A percentile compares a stretch with the other conserved stretches of the same genome.
Conservation (phyloP, 2,888 invertebrate species). For the Torymus auratus region DNA sequence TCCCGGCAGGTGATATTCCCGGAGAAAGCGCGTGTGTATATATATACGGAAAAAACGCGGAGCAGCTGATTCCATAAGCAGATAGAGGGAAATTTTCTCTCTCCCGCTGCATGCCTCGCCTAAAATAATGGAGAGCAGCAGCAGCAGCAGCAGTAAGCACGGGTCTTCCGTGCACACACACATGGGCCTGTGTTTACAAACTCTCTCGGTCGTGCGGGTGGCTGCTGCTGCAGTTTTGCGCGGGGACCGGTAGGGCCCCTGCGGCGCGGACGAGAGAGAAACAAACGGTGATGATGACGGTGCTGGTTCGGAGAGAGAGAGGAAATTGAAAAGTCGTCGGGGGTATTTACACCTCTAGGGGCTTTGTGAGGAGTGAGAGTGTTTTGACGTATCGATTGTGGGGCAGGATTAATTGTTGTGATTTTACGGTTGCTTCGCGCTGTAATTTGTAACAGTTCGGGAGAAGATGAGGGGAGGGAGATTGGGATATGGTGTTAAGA, state of each 20-base stretch:
- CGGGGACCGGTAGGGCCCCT: too few relatives aligned
- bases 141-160: constrained; percentile 45
- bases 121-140: constrained; percentile 70
- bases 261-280: constrained; percentile 1
- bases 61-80: constrained; percentile 75
- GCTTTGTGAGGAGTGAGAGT: background rate
- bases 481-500: too few relatives aligned
- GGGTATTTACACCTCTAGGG: constrained; percentile 31
- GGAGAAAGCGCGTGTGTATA: constrained; percentile 5
- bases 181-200: constrained; percentile 68
- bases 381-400: too few relatives aligned
- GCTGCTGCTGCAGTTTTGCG: too few relatives aligned
- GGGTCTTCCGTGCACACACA: constrained; percentile 67
- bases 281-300: constrained; percentile 31
- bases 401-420: too few relatives aligned
- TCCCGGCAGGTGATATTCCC: constrained; percentile 68
- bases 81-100: constrained; percentile 68
- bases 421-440: background rate
- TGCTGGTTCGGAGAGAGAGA: background rate
- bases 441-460: too few relatives aligned
- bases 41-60: constrained; percentile 58
- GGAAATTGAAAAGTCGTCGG: constrained; percentile 38
- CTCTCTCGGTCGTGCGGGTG: constrained; percentile 48
- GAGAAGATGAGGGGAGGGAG: too few relatives aligned
- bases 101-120: constrained; percentile 45